Conservation (phyloP, 1,140 invertebrate species). For the Cherax quadricarinatus region DNA sequence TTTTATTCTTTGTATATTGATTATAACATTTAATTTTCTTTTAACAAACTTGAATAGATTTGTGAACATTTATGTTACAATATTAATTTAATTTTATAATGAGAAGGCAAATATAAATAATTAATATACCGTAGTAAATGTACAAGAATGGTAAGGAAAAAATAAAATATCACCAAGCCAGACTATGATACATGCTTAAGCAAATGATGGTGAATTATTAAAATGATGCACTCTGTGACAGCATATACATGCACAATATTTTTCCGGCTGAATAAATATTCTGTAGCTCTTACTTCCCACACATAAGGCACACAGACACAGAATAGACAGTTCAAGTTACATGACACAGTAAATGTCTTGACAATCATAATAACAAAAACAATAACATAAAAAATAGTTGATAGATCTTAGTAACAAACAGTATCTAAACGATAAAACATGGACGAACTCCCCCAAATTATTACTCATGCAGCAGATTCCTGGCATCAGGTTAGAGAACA, state of each 20-base stretch:
- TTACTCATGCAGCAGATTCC: slow-evolving; percentile 15
- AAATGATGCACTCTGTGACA: not conserved
- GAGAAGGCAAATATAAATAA: too few species aligned
- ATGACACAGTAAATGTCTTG: slow-evolving; percentile 2
- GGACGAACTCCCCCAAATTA: slow-evolving; percentile 11
- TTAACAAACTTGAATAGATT: too few species aligned
- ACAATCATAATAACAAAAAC: not conserved
- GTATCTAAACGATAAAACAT: not conserved
- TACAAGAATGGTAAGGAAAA: not conserved
- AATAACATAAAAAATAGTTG: not conserved
- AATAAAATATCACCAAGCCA: too few species aligned
- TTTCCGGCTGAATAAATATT: not conserved
- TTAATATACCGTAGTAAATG: not conserved
- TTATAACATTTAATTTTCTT: too few species aligned
- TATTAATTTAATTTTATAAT: too few species aligned
- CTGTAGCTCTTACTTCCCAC: not conserved
- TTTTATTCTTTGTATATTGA: too few species aligned
- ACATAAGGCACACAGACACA: not conserved
- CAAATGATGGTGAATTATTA: too few species aligned
- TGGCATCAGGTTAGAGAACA: not conserved
- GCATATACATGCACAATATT: not conserved
- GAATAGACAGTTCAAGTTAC: not conserved
- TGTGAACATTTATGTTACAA: too few species aligned
- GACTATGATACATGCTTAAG: too few species aligned
- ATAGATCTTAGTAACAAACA: not conserved